Conservation (phyloP, 2,797 vertebrate genomes). For the Lepidocolaptes lacrymiger region DNA sequence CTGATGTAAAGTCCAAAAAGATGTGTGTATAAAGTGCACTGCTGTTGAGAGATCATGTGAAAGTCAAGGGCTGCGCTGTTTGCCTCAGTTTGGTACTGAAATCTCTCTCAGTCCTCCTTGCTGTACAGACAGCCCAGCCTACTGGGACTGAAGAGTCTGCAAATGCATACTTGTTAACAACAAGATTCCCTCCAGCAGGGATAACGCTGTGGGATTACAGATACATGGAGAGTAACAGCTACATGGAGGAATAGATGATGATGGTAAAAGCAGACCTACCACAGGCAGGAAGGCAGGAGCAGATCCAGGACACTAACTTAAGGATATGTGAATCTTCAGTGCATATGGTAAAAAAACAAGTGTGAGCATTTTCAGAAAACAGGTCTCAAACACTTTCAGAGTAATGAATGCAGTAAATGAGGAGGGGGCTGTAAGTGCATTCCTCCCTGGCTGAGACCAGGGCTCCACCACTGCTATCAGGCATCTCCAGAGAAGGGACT, state of each 20-base stretch:
- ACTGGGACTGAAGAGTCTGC: not conserved
- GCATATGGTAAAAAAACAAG: not conserved
- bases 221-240: not conserved
- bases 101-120: not conserved
- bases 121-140: not conserved
- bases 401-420: not conserved
- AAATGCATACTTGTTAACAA: constrained; percentile 3
- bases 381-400: not conserved
- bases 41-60: constrained; percentile 25
- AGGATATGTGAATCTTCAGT: not conserved
- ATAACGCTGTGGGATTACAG: not conserved
- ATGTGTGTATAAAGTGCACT: not conserved
- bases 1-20: constrained; percentile 20
- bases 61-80: constrained; percentile 44
- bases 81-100: not conserved
- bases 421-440: not conserved
- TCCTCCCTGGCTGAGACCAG: not conserved
- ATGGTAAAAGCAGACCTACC: not conserved
- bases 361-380: not conserved
- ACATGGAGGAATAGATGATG: not conserved
- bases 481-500: not conserved
- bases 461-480: not conserved
- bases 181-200: not conserved
- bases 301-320: not conserved
- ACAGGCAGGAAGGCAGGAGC: not conserved